Conservation (phyloP, 2,113 vertebrate genomes). For the rat (Rattus norvegicus) region DNA sequence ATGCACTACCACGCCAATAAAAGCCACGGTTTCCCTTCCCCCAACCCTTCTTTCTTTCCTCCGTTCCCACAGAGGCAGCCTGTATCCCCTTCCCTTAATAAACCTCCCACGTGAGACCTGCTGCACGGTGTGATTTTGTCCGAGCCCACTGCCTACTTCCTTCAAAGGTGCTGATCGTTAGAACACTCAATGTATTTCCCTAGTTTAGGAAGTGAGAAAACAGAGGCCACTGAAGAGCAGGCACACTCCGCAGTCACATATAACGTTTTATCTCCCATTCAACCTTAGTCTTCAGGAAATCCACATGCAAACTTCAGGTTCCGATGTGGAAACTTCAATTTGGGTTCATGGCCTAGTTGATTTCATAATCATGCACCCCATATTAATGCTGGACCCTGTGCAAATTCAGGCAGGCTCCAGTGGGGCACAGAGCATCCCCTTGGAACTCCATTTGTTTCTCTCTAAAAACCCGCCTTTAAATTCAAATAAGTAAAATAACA, state of each 20-base stretch:
- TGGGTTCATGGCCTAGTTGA: background rate
- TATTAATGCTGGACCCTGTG: background rate
- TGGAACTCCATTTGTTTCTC: background rate
- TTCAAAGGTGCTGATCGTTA: background rate
- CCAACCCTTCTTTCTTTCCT: too few species aligned
- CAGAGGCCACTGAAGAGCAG: background rate
- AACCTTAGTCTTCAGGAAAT: background rate
- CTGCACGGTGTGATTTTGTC: too few species aligned
- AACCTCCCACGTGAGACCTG: too few species aligned
- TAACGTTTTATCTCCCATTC: background rate
- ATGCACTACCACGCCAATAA: too few species aligned
- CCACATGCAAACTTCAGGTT: background rate
- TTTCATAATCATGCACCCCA: background rate
- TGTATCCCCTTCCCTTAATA: too few species aligned
- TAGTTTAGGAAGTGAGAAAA: background rate
- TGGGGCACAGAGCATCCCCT: too few species aligned
- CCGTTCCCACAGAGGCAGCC: too few species aligned
- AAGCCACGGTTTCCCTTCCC: too few species aligned
- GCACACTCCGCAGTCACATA: background rate
- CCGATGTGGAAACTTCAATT: conserved; percentile 14
- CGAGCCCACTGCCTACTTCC: too few species aligned
- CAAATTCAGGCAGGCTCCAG: background rate
- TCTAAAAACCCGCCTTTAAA: background rate
- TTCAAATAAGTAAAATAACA: background rate
- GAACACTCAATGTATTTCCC: background rate